Percentiles rank a stretch among this genome's conserved stretches.
Evolutionary conservation across 1,140 invertebrate genomes (phyloP).

Genomic region (Nasonia longicornis): DNA sequence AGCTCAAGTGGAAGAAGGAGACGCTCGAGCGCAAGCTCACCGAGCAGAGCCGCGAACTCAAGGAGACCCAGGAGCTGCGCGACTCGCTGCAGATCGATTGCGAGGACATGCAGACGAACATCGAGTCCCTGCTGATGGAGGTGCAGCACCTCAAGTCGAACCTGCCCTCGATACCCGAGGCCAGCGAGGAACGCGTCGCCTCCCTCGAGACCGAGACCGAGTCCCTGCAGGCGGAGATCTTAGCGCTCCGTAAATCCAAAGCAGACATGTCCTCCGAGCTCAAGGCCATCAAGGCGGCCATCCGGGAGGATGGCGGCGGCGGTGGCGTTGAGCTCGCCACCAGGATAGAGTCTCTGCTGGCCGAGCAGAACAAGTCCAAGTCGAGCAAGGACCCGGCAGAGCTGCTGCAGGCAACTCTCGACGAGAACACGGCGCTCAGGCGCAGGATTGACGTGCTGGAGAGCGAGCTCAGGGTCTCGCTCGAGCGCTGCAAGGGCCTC

Average conservation of each 20-base stretch:
- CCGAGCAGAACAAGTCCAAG: not conserved
- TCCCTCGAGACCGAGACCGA: constrained; percentile 63
- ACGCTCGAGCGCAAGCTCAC: constrained; percentile 62
- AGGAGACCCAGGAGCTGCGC: constrained; percentile 57
- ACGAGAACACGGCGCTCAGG: constrained; percentile 58
- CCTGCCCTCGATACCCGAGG: constrained; percentile 65
- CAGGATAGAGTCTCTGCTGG: not conserved
- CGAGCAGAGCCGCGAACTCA: constrained; percentile 61
- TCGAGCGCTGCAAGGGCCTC: constrained; percentile 55
- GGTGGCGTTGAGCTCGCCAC: not conserved
- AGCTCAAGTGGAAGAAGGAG: constrained; percentile 64
- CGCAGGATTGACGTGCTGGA: constrained; percentile 54
- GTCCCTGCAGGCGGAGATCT: constrained; percentile 57
- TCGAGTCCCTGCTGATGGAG: constrained; percentile 60
- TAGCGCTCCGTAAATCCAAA: constrained; percentile 66
- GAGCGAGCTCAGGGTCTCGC: constrained; percentile 50
- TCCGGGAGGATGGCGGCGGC: not conserved
- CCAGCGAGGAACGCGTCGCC: constrained; percentile 63
- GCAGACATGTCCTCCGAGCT: constrained; percentile 61
- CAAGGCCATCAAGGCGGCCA: constrained; percentile 43
- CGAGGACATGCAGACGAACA: constrained; percentile 62
- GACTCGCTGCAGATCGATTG: constrained; percentile 62
- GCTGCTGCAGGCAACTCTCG: constrained; percentile 50
- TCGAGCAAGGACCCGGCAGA: constrained; percentile 48
- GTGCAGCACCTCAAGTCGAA: constrained; percentile 60